Base-by-base conservation (phyloP, 2,888 invertebrate species). In the Gastracanthus pulcherrimus region DNA sequence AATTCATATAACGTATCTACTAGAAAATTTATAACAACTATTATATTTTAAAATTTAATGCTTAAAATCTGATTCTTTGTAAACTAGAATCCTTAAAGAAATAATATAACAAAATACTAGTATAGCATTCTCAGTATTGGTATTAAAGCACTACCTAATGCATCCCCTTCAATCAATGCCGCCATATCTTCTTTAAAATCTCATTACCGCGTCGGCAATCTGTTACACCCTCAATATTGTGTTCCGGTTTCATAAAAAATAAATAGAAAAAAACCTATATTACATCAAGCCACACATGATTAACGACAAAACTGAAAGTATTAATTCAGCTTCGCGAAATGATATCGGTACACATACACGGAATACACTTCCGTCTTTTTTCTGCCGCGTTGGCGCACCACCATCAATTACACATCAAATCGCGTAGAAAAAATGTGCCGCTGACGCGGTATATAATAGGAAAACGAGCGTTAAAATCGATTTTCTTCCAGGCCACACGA, bases 391-490 rank as follows among this genome's bases (percentile, higher is more conserved):
- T 62, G 41, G 19, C 31, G 13, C 7, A 19, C 26, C 41, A 70
- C 70, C 75, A 80, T 80, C 75, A 80, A 80, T 80, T 80, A 80
- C 55, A 64, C 62, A 62, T 62, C 70, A 75, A 80, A 80, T 70
- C 69, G 75, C 41, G 51, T 64, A 75, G 75, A 80, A 80, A 80
- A 80, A 80, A 80, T 80, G 75, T 80, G 80, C 34, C 67, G 62
- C 70, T 70, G 75, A 80, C 80, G 62, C 55, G 55, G 62, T 75
- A 76, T 70, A 80, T 70, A 75, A 80, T 80, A 75, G 51, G 38
- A 75, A 80, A 75, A 70, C 69, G 70, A 64, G 62, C 64, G 75
- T 62, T 80, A 70, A 70, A 80, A 80, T 80, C 62, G 75, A 80
- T 80, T 80, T 55, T 48, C 69, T 34, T 36, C 36, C 38, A 62